Conservation (phyloP, 1,140 invertebrate species). For the Helicorthomorpha holstii region DNA sequence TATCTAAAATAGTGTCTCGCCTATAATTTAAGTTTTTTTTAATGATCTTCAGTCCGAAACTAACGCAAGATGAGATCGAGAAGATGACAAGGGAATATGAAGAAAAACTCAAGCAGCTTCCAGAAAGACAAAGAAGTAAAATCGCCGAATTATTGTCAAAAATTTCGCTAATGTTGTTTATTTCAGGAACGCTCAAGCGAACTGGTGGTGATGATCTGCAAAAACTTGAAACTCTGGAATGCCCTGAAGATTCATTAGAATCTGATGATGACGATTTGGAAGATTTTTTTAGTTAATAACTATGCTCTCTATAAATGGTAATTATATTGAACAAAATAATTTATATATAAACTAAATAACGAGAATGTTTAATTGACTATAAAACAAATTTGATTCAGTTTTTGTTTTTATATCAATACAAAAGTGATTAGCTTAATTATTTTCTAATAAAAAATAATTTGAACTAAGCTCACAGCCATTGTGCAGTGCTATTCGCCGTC, state of each 20-base stretch:
- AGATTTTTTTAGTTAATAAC: background rate
- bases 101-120: background rate
- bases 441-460: background rate
- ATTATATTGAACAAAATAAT: background rate
- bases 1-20: no score
- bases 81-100: background rate
- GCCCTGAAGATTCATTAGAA: no score
- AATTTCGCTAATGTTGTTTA: no score
- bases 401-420: background rate
- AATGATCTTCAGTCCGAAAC: background rate
- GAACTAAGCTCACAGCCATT: constrained; percentile 27
- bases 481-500: constrained; percentile 71
- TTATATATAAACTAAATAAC: background rate
- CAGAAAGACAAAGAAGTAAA: no score
- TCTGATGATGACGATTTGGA: no score
- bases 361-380: background rate
- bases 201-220: no score
- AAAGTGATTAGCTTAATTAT: background rate
- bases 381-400: background rate
- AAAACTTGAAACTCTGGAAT: no score
- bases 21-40: no score
- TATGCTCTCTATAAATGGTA: background rate
- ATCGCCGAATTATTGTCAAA: no score
- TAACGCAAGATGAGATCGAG: background rate
- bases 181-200: no score